Evolutionary conservation across 2,113 vertebrate genomes (phyloP).

Genomic region (Oenanthe melanoleuca): DNA sequence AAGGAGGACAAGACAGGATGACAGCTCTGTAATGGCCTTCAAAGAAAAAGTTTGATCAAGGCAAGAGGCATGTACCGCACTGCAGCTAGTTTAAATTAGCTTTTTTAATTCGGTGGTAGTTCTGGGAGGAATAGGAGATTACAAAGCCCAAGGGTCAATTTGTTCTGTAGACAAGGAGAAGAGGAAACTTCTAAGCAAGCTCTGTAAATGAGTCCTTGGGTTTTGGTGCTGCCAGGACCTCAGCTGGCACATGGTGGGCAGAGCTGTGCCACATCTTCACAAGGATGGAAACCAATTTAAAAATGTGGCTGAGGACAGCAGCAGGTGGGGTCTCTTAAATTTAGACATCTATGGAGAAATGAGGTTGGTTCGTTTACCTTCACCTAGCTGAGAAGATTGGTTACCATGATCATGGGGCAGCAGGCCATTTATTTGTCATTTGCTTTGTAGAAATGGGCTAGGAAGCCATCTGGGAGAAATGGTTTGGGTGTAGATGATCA

Average conservation of each 20-base stretch:
- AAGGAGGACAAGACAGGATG: neutral
- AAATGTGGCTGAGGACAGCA: neutral
- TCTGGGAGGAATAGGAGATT: neutral
- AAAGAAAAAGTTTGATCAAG: neutral
- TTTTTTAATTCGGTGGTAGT: neutral
- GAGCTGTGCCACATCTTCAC: neutral
- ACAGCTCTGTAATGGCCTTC: neutral
- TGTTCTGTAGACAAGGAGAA: neutral
- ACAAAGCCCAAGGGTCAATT: neutral
- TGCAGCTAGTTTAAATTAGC: neutral
- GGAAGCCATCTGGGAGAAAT: accelerated
- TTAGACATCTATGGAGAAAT: neutral
- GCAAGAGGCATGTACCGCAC: neutral
- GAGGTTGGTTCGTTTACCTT: neutral
- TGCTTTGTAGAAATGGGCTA: neutral
- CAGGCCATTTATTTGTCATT: neutral
- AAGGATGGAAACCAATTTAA: neutral
- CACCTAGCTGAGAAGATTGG: neutral
- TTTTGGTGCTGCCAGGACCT: neutral
- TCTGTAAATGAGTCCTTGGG: neutral
- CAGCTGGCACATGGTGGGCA: accelerated
- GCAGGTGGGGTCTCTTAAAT: neutral
- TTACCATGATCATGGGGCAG: accelerated
- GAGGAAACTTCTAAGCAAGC: neutral
- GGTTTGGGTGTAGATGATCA: neutral